Percentiles rank a stretch among this genome's conserved stretches.
Conservation (phyloP, 2,797 vertebrate genomes). For the Numenius phaeopus region DNA sequence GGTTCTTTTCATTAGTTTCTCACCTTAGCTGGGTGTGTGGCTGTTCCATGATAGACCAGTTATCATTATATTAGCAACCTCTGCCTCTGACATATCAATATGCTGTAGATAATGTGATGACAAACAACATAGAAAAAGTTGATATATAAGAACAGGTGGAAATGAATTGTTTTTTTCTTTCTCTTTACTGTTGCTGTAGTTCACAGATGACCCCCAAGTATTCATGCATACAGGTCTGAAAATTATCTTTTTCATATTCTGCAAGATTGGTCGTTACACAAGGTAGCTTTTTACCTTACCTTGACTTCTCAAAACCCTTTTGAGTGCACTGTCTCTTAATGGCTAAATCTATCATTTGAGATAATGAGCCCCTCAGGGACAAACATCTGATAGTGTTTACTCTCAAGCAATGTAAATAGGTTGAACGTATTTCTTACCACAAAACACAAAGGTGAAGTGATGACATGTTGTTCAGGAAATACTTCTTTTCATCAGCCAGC, state of each 20-base stretch:
- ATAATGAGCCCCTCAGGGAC: background rate
- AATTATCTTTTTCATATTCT: background rate
- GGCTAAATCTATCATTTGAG: constrained; percentile 16
- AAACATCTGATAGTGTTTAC: background rate
- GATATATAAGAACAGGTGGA: background rate
- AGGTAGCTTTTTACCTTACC: background rate
- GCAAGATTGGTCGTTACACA: background rate
- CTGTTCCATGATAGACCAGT: background rate
- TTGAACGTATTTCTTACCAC: background rate
- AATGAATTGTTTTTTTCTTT: background rate
- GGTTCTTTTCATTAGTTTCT: background rate
- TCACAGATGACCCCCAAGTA: background rate
- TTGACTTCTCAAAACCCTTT: background rate
- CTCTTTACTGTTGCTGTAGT: background rate
- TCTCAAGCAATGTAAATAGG: background rate
- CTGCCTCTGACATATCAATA: background rate
- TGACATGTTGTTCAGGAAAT: background rate
- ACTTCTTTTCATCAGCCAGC: background rate
- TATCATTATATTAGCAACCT: background rate
- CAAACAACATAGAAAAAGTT: background rate
- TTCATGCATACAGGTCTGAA: background rate
- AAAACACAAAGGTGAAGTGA: background rate
- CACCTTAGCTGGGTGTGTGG: background rate
- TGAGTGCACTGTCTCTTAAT: background rate
- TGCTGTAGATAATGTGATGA: accelerated